Percentiles rank a stretch among this genome's conserved stretches.
Evolutionary conservation across 2,888 invertebrate species (phyloP).

Genomic region (Cantharis rufa): DNA sequence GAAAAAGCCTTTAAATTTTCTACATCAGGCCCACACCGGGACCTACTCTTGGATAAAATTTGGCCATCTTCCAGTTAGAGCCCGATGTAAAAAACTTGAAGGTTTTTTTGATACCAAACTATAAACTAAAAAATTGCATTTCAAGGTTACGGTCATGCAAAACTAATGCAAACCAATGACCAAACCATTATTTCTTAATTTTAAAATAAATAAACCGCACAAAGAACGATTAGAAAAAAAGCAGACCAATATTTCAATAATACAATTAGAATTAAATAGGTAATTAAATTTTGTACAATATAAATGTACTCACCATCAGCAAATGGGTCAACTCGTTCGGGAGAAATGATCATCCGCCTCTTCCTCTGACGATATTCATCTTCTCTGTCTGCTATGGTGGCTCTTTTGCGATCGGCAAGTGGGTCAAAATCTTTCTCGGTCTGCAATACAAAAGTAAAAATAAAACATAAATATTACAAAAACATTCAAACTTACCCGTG

Average conservation of each 20-base stretch:
- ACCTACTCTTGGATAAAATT: too few relatives aligned
- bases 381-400: slow-evolving; percentile 94
- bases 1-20: too few relatives aligned
- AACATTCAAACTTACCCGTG: slow-evolving; percentile 65
- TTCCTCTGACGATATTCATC: slow-evolving; percentile 94
- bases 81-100: too few relatives aligned
- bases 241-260: neutral
- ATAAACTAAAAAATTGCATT: too few relatives aligned
- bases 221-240: neutral
- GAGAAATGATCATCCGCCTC: slow-evolving; percentile 92
- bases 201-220: neutral
- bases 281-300: neutral
- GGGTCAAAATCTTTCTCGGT: slow-evolving; percentile 91
- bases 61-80: too few relatives aligned
- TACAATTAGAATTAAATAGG: neutral
- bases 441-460: slow-evolving; percentile 1
- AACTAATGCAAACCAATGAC: too few relatives aligned
- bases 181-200: neutral
- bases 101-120: too few relatives aligned
- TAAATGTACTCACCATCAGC: slow-evolving; percentile 81
- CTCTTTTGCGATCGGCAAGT: slow-evolving; percentile 87
- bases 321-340: slow-evolving; percentile 96
- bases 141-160: too few relatives aligned
- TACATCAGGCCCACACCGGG: too few relatives aligned
- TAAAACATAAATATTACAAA: neutral